A percentile compares a stretch with the other conserved stretches of the same genome.
Evolutionary conservation across 2,888 invertebrate genomes (phyloP).

Genomic region (Phalera bucephala): DNA sequence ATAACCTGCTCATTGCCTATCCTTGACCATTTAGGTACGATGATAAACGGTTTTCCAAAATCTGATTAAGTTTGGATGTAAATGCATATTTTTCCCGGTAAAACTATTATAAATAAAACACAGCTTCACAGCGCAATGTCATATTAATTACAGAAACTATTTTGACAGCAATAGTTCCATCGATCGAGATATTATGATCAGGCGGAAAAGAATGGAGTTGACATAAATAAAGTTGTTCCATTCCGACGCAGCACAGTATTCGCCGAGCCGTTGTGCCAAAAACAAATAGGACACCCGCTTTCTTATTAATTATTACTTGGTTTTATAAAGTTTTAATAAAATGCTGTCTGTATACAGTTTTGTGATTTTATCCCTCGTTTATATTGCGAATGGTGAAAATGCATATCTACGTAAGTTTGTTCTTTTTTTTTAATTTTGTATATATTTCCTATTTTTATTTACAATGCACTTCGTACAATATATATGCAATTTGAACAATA

Average conservation of each 20-base stretch:
- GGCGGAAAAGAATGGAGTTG: conserved; percentile 28
- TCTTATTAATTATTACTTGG: not conserved
- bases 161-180: not conserved
- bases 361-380: conserved; percentile 44
- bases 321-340: conserved; percentile 24
- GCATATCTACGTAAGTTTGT: conserved; percentile 60
- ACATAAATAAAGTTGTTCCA: conserved; percentile 55
- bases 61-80: too few relatives aligned
- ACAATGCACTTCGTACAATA: too few relatives aligned
- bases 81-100: too few relatives aligned
- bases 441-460: not conserved
- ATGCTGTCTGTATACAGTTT: conserved; percentile 50
- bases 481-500: too few relatives aligned
- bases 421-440: conserved; percentile 4
- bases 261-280: conserved; percentile 49
- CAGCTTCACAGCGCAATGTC: too few relatives aligned
- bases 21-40: too few relatives aligned
- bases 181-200: not conserved
- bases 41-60: too few relatives aligned
- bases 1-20: too few relatives aligned
- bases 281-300: conserved; percentile 18
- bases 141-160: too few relatives aligned
- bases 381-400: conserved; percentile 40
- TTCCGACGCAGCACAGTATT: conserved; percentile 49
- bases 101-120: too few relatives aligned